Conservation (phyloP, 2,797 vertebrate genomes). For the Cichlasoma orientale region DNA sequence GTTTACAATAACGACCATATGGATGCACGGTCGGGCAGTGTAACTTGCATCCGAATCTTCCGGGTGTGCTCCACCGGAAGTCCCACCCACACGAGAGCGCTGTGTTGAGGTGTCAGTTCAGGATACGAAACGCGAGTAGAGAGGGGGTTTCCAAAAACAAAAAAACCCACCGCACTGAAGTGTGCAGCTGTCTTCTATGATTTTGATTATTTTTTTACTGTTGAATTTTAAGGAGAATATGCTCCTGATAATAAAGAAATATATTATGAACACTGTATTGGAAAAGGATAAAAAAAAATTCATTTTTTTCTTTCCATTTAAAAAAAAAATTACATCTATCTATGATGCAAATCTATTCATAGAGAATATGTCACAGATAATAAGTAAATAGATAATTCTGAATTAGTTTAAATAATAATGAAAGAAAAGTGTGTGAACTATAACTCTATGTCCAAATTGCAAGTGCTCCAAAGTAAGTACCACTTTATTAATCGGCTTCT, state of each 20-base stretch:
- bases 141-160: background rate
- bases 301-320: background rate
- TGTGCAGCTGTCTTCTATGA: background rate
- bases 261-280: background rate
- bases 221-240: background rate
- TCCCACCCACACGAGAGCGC: conserved; percentile 58
- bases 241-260: background rate
- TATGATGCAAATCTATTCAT: too few species aligned
- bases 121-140: conserved; percentile 62
- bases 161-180: too few species aligned
- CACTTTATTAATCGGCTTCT: background rate
- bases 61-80: conserved; percentile 72
- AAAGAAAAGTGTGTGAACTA: background rate
- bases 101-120: conserved; percentile 72
- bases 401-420: background rate
- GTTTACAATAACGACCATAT: conserved; percentile 63
- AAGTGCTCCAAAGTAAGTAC: background rate
- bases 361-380: background rate
- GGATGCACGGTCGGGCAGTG: conserved; percentile 46
- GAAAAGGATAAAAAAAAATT: background rate
- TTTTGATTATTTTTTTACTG: background rate
- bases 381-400: background rate
- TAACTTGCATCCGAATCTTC: conserved; percentile 71
- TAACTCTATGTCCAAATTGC: background rate
- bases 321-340: background rate